Evolutionary conservation across 2,888 invertebrate species (phyloP).

Genomic region (Odontomyia ornata): DNA sequence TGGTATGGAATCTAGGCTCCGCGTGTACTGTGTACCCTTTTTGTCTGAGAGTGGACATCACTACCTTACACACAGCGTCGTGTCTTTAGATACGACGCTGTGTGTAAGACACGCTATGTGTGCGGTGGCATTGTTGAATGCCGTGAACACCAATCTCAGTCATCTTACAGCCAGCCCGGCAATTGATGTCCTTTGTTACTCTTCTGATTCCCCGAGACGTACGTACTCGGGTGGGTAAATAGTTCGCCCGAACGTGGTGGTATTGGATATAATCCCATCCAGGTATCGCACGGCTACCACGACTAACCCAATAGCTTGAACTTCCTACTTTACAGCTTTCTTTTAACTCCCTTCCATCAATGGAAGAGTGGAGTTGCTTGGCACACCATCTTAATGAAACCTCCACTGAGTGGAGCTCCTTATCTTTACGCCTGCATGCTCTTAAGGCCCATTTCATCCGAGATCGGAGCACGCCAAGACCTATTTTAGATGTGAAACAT

Average conservation of each 20-base stretch:
- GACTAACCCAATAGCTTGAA: neutral
- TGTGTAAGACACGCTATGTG: too few species aligned
- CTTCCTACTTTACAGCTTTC: neutral
- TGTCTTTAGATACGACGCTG: neutral
- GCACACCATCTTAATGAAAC: neutral
- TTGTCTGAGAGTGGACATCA: too few species aligned
- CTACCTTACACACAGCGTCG: neutral
- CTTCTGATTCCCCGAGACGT: constrained; percentile 2
- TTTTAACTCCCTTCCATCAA: neutral
- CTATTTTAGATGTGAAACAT: too few species aligned
- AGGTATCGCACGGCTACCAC: neutral
- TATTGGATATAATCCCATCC: neutral
- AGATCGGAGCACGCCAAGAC: neutral
- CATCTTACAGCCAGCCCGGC: neutral
- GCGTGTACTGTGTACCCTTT: too few species aligned
- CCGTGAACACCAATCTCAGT: neutral
- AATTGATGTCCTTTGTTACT: neutral
- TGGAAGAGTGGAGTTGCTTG: neutral
- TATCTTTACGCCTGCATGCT: neutral
- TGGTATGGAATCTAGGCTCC: too few species aligned
- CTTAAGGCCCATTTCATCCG: neutral
- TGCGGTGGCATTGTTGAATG: constrained; percentile 11
- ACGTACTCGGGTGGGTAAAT: neutral
- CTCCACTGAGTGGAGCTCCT: neutral
- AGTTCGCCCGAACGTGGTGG: neutral